Evolutionary conservation across 2,888 invertebrate species (phyloP), one percentile per base, ranked within the genome.

Genomic region (Cremastobaeus sp.): DNA sequence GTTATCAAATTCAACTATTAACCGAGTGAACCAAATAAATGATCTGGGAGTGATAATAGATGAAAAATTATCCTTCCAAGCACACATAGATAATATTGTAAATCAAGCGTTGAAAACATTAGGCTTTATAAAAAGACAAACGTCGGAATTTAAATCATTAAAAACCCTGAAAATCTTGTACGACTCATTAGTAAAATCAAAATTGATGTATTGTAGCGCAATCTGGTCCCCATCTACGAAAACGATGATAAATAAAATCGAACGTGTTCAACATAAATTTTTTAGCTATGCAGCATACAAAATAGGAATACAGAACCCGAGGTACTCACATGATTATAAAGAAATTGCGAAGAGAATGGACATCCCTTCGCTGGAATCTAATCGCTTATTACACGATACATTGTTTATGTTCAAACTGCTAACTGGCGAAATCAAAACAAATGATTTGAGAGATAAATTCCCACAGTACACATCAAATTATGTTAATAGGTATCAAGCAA

Each of bases 181-280:
- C 25, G 8, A 25, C 25, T 3, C 25, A 25, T 8, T 3, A 25
- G 25, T 25, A 3, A 25, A 25, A 8, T 25, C 25, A 8, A 25
- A 25, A 25, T 5, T 25, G 3, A 25, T 8, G 25, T 25, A 25
- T 25, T 25, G 25, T 25, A 5, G 4, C 3, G 25, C 8, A 8
- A 8, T 25, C 8, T 25, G 25, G 25, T 25, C 25, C 3, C 25
- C 25, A 3, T 11, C 3, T 17, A 12, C 32, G 9, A 3, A 1
- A 20, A 21, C 41, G 14, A 3, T 12, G 6, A 62, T 39, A 5
- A 18, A 30, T 0, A 21, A 21, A 25, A 3, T 60, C 2, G 47
- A 60, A 37, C 1, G 14, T 17, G 39, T 60, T 9, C 60, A 60
- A 48, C 62, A 62, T 18, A 48, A 20, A 50, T 62, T 48, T 39